Evolutionary conservation across 1,140 invertebrate genomes (phyloP).

Genomic region (Pristionchus pacificus): DNA sequence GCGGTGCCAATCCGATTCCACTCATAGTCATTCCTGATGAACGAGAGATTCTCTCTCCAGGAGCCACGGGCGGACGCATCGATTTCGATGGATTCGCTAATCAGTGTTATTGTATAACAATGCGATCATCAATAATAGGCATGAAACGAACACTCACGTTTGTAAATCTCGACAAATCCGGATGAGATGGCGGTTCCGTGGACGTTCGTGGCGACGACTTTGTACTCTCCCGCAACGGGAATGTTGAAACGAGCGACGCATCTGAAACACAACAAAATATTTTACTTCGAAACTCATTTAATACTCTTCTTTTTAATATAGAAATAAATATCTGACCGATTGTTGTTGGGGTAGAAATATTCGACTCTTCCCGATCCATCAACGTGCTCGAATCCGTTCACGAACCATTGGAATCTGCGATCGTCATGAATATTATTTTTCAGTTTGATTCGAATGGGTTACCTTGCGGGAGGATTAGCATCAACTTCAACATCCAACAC

Average conservation of each 20-base stretch:
- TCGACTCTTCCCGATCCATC: constrained; percentile 33
- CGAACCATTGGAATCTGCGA: constrained; percentile 46
- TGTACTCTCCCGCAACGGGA: constrained; percentile 45
- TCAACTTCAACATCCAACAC: constrained; percentile 54
- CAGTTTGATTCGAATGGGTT: background rate
- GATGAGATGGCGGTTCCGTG: constrained; percentile 46
- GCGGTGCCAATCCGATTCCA: background rate
- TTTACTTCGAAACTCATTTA: no score
- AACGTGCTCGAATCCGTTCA: constrained; percentile 42
- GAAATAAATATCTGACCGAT: no score
- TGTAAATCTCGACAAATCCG: constrained; percentile 47
- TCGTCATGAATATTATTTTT: constrained; percentile 17
- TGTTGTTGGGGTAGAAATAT: constrained; percentile 46
- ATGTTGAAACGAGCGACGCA: constrained; percentile 51
- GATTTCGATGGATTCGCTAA: constrained; percentile 17
- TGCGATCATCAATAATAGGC: background rate
- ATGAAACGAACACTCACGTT: constrained; percentile 33
- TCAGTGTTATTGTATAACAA: constrained; percentile 7
- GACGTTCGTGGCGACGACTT: constrained; percentile 51
- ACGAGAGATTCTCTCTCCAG: constrained; percentile 15
- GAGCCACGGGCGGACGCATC: constrained; percentile 10
- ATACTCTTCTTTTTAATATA: no score
- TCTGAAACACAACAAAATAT: no score
- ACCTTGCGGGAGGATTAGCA: constrained; percentile 35
- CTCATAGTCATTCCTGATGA: constrained; percentile 9